Base-by-base conservation (phyloP, 2,888 invertebrate species). In the Hypselothyrea guttata region DNA sequence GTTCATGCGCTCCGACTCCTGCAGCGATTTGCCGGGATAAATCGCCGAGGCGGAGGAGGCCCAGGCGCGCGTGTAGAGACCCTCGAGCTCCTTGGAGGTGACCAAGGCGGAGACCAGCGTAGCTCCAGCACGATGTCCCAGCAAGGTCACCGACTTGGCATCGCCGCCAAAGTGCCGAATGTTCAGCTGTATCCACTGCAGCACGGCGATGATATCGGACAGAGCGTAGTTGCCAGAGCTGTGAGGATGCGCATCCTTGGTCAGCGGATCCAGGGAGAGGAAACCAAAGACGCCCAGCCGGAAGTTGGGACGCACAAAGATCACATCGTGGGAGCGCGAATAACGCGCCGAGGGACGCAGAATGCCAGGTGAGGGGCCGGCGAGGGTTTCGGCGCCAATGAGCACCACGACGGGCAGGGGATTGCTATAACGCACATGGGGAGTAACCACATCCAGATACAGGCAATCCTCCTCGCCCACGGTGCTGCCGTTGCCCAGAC, bases 231-330 rank as follows among this genome's bases (percentile, higher is more conserved):
- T 97, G 27, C 97, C 97, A 0, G 96, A 95, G 0, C 94, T 93
- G 22, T 91, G 92, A 0, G 95, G 95, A 86, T 95, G 93, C 13
- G 93, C 92, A 0, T 93, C 91, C 73, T 93, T 92, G 0, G 94
- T 93, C 0, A 96, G 90, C 1, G 93, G 91, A 55, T 94, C 93
- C 4, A 94, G 90, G 0, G 97, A 94, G 44, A 97, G 91, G 87
- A 97, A 97, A 2, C 98, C 98, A 53, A 95, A 92, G 44, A 93
- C 92, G 0, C 94, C 94, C 59, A 94, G 90, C 77, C 97, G 92
- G 90, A 97, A 97, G 86, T 97, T 96, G 2, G 97, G 96, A 62
- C 95, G 92, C 1, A 97, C 97, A 87, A 96, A 95, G 5, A 97
- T 94, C 1, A 96, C 94, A 86, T 96, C 95, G 59, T 94, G 93